phyloP scores from a whole-genome alignment of 2,888 invertebrate species.

The Erannis defoliaria region DNA sequence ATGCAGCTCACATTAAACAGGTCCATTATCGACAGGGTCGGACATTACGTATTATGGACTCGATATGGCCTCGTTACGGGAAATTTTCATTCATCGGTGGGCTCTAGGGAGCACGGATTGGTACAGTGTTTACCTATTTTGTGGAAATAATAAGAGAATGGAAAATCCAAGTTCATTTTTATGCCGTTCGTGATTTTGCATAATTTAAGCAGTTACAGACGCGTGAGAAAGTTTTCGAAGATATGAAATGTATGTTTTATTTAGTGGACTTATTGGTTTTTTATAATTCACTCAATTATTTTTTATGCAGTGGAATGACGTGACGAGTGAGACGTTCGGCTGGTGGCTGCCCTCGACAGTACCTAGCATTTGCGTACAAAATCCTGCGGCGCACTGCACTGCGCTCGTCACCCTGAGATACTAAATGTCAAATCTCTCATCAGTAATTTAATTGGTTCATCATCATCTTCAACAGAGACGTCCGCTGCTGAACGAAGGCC shows the following conservation, averaged over 20 bases:
- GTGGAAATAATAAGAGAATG: constrained; percentile 8
- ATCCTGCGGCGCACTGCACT: too few relatives aligned
- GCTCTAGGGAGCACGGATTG: constrained; percentile 14
- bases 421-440: too few relatives aligned
- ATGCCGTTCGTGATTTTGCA: not conserved
- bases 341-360: too few relatives aligned
- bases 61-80: constrained; percentile 5
- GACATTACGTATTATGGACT: constrained; percentile 5
- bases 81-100: constrained; percentile 9
- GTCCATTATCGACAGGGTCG: constrained; percentile 13
- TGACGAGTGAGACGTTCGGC: too few relatives aligned
- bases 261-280: not conserved
- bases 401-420: too few relatives aligned
- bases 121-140: constrained; percentile 13
- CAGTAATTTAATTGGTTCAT: too few relatives aligned
- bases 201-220: not conserved
- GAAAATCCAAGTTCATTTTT: not conserved
- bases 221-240: not conserved
- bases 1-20: constrained; percentile 24
- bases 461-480: too few relatives aligned
- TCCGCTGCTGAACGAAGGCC: too few relatives aligned
- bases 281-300: too few relatives aligned
- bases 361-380: too few relatives aligned
- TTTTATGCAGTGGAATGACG: too few relatives aligned
- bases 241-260: not conserved